Conservation (phyloP, 2,888 invertebrate species). For the Macaria liturata region DNA sequence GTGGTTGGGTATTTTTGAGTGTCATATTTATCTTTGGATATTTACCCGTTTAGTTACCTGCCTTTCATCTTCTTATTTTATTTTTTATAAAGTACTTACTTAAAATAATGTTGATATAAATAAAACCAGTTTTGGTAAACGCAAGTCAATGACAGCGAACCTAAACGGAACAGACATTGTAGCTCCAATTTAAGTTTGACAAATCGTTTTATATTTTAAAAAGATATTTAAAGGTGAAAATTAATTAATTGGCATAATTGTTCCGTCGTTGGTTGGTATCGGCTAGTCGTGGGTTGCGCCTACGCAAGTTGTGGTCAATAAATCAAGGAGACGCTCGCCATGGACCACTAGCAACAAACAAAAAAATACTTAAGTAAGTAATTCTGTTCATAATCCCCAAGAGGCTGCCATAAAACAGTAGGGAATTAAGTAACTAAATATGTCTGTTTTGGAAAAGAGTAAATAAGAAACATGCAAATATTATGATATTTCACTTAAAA, state of each 20-base stretch:
- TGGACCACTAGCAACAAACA: constrained; percentile 26
- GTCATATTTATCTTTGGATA: neutral
- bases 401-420: constrained; percentile 13
- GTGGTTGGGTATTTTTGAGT: neutral
- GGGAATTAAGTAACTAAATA: constrained; percentile 12
- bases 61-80: no score
- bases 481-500: constrained; percentile 3
- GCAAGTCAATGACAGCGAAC: constrained; percentile 1
- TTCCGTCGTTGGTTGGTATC: constrained; percentile 21
- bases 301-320: constrained; percentile 50
- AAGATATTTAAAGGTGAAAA: constrained; percentile 28
- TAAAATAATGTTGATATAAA: no score
- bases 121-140: no score
- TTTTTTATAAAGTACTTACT: no score
- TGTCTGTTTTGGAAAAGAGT: constrained; percentile 1
- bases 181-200: neutral
- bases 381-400: constrained; percentile 1
- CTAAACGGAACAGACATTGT: neutral
- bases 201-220: constrained; percentile 2
- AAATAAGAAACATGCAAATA: constrained; percentile 24
- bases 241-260: constrained; percentile 34
- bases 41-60: no score
- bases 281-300: constrained; percentile 59
- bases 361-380: constrained; percentile 1
- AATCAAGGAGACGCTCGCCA: constrained; percentile 52